A percentile compares a stretch with the other conserved stretches of the same genome.
Conservation (phyloP, 2,113 vertebrate genomes). For the Silurus glanis region DNA sequence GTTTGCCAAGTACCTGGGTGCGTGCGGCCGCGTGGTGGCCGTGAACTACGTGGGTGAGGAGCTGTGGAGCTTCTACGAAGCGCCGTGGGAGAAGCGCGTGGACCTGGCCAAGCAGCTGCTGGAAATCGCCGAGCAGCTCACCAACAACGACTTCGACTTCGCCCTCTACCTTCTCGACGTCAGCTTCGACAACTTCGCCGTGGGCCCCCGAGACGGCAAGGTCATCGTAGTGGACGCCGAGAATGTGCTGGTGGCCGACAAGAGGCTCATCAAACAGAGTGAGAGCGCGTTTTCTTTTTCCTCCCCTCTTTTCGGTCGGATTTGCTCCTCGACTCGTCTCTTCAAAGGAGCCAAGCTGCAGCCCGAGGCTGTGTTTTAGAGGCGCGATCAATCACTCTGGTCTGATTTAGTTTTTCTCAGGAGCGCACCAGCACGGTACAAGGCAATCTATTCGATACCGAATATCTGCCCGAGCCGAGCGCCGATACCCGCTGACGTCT, state of each 20-base stretch:
- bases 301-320: background rate
- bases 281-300: constrained; percentile 59
- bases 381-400: constrained; percentile 1
- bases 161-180: constrained; percentile 98
- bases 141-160: constrained; percentile 99
- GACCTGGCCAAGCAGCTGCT: constrained; percentile 94
- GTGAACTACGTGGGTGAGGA: constrained; percentile 98
- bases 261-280: constrained; percentile 97
- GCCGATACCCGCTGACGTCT: background rate
- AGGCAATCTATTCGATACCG: background rate
- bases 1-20: constrained; percentile 95
- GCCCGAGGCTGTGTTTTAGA: constrained; percentile 21
- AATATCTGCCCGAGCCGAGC: background rate
- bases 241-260: constrained; percentile 95
- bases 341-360: background rate
- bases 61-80: constrained; percentile 95
- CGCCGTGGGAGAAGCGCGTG: constrained; percentile 93
- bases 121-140: constrained; percentile 99
- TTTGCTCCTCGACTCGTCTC: background rate
- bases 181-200: constrained; percentile 98
- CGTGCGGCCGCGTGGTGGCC: constrained; percentile 94
- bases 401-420: constrained; percentile 15
- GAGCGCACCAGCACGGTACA: background rate
- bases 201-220: constrained; percentile 93
- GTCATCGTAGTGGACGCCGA: constrained; percentile 97